These are phyloP conservation scores for Augiades crinisus DNA, from an alignment of 2,888 invertebrate species.

Conservation along the genomic window DNA sequence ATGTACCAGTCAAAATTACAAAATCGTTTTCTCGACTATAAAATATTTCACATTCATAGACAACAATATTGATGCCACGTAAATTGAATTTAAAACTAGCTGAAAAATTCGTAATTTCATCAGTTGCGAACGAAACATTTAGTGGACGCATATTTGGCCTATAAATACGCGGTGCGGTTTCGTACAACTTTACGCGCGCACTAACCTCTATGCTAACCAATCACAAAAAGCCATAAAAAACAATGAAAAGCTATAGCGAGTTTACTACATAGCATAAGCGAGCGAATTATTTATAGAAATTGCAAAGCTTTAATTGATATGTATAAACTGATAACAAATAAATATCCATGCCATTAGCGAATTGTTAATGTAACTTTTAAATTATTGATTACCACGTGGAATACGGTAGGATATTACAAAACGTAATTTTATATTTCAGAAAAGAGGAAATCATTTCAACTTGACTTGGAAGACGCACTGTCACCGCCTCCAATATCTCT, in stretches of 20 bases:
- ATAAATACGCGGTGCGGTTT: constrained; percentile 47
- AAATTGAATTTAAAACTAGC: neutral
- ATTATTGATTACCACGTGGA: neutral
- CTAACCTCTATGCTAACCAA: constrained; percentile 38
- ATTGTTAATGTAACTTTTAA: too few relatives aligned
- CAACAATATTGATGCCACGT: neutral
- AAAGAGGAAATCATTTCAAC: constrained; percentile 82
- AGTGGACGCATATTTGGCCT: constrained; percentile 40
- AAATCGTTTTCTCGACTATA: too few relatives aligned
- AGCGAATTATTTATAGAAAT: neutral
- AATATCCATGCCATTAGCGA: neutral
- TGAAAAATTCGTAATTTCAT: constrained; percentile 7
- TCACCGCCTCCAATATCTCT: constrained; percentile 91
- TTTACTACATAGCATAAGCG: constrained; percentile 28
- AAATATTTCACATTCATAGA: too few relatives aligned
- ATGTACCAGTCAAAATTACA: too few relatives aligned
- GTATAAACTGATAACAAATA: neutral
- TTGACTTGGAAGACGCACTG: constrained; percentile 84
- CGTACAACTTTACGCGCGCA: constrained; percentile 36
- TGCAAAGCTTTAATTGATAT: neutral
- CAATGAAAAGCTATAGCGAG: constrained; percentile 30
- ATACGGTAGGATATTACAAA: neutral
- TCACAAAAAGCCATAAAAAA: constrained; percentile 5
- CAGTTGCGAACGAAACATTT: constrained; percentile 26
- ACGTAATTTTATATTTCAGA: constrained; percentile 47